phyloP scores from a whole-genome alignment of 2,113 vertebrate species.

The Muscicapa adusta region DNA sequence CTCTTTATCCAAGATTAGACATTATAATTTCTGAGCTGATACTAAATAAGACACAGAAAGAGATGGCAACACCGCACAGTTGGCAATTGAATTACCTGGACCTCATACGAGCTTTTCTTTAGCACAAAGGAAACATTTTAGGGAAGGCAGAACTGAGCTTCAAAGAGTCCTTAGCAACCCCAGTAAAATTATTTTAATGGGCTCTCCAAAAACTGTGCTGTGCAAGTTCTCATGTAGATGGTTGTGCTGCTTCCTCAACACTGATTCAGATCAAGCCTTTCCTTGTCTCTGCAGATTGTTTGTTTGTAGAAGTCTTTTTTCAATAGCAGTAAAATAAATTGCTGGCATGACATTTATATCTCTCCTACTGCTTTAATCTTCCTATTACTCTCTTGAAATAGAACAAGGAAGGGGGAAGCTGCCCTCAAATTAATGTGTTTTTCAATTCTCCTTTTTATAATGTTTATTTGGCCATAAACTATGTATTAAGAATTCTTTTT shows the following conservation, averaged over 20 bases:
- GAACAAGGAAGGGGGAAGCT: background rate
- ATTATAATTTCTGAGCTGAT: conserved; percentile 22
- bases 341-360: conserved; percentile 36
- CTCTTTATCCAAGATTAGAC: background rate
- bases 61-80: background rate
- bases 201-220: background rate
- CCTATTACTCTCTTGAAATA: background rate
- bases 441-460: background rate
- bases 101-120: background rate
- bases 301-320: conserved; percentile 34
- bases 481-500: background rate
- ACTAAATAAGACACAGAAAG: background rate
- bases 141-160: background rate
- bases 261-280: background rate
- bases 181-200: background rate
- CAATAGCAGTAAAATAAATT: conserved; percentile 40
- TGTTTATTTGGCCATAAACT: background rate
- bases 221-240: background rate
- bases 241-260: background rate
- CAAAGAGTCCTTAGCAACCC: background rate
- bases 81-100: conserved; percentile 4
- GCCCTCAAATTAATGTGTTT: background rate
- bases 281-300: background rate
- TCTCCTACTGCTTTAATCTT: conserved; percentile 35
- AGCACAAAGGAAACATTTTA: background rate